Conservation (phyloP, 2,797 vertebrate species). For the Agapornis canus region DNA sequence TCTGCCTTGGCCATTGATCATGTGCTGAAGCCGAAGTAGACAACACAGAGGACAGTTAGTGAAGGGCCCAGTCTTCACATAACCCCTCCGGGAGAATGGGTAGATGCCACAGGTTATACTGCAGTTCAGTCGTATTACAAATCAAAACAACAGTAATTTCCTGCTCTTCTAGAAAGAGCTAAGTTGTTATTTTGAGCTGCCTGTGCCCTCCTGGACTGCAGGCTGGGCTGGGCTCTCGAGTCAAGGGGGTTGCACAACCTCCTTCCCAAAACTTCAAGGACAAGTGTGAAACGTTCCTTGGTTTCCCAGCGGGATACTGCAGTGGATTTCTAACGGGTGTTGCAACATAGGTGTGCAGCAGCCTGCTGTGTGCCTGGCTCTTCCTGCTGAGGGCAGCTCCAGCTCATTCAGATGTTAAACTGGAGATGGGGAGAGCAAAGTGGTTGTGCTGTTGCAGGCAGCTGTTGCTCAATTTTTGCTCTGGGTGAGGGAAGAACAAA, state of each 20-base stretch:
- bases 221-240: neutral
- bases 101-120: neutral
- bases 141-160: conserved; percentile 8
- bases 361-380: neutral
- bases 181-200: conserved; percentile 17
- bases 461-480: neutral
- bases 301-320: neutral
- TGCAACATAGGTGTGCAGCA: neutral
- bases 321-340: neutral
- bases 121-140: neutral
- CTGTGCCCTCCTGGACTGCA: neutral
- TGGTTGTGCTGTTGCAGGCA: neutral
- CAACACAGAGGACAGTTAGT: neutral
- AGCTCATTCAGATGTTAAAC: neutral
- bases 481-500: neutral
- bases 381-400: neutral
- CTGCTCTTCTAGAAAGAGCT: conserved; percentile 2
- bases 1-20: neutral
- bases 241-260: neutral
- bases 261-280: neutral
- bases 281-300: neutral
- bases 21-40: neutral
- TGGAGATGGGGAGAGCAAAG: neutral
- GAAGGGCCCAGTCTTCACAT: neutral
- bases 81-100: neutral